Evolutionary conservation across 2,797 vertebrate species (phyloP).

Genomic region (Myotis pilosus): DNA sequence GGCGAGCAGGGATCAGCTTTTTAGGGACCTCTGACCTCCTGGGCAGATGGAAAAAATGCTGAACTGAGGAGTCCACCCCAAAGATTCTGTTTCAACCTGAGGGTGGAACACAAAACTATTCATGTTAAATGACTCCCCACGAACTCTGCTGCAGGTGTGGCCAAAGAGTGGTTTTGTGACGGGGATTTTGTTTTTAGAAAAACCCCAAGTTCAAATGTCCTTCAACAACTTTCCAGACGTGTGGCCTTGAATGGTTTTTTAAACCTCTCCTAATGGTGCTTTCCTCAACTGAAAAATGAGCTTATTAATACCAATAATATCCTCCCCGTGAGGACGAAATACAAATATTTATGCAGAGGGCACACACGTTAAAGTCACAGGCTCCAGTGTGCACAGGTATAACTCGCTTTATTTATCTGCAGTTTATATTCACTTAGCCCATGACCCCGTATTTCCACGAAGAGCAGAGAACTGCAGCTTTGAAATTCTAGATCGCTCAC

Average conservation of each 20-base stretch:
- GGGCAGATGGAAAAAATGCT: background rate
- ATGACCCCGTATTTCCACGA: conserved; percentile 3
- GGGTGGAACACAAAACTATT: background rate
- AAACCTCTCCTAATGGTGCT: background rate
- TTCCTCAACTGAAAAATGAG: conserved; percentile 51
- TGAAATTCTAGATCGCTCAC: conserved; percentile 26
- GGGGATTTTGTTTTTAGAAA: background rate
- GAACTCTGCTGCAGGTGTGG: background rate
- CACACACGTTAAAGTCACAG: conserved; percentile 43
- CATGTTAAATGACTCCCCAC: background rate
- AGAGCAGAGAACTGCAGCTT: conserved; percentile 27
- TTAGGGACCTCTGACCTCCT: background rate
- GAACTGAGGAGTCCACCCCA: background rate
- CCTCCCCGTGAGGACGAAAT: conserved; percentile 27
- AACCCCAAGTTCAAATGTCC: conserved; percentile 19
- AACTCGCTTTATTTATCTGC: conserved; percentile 50
- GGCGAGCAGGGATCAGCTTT: background rate
- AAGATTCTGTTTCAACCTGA: background rate
- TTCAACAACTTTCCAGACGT: background rate
- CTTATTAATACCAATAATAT: conserved; percentile 28
- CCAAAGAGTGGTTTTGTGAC: background rate
- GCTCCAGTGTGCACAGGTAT: background rate
- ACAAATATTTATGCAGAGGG: conserved; percentile 46
- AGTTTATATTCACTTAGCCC: conserved; percentile 17
- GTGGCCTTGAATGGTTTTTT: background rate